Percentiles rank a stretch among this genome's conserved stretches.
Conservation (phyloP, 2,888 invertebrate species). For the Drosophila nr. perissopoda region DNA sequence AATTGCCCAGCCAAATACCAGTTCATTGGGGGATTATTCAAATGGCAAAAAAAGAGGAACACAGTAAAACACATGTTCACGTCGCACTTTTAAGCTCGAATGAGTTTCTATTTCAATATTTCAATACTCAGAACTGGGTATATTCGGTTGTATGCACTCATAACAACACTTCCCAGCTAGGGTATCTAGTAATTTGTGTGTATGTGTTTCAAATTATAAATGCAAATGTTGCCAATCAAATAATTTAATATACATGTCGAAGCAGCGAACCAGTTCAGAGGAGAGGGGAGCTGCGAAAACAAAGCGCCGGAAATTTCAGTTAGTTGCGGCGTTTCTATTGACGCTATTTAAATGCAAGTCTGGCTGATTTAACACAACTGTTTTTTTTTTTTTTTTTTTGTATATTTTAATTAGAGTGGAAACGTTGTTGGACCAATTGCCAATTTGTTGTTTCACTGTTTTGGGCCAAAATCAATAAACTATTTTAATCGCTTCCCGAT, state of each 20-base stretch:
- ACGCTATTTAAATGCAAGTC: constrained; percentile 58
- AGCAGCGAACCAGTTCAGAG: constrained; percentile 40
- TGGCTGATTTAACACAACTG: constrained; percentile 58
- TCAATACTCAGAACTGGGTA: background rate
- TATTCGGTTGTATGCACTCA: constrained; percentile 3
- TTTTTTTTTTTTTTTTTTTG: constrained; percentile 32
- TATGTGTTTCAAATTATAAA: constrained; percentile 73
- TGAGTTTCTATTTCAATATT: constrained; percentile 14
- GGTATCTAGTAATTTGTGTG: constrained; percentile 58
- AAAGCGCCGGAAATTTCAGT: constrained; percentile 67
- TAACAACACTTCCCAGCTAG: constrained; percentile 7
- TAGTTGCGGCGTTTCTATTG: constrained; percentile 23
- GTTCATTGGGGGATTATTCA: constrained; percentile 15
- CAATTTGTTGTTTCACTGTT: constrained; percentile 64
- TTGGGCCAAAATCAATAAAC: constrained; percentile 62
- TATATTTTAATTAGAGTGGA: constrained; percentile 78
- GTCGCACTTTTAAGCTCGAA: constrained; percentile 69
- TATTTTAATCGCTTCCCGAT: constrained; percentile 64
- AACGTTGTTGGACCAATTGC: constrained; percentile 57
- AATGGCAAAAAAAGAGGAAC: constrained; percentile 21
- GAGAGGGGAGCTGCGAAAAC: constrained; percentile 18
- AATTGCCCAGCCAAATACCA: constrained; percentile 43
- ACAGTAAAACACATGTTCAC: constrained; percentile 72
- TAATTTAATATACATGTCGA: constrained; percentile 70
- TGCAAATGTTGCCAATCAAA: constrained; percentile 72